Conservation (phyloP, 2,888 invertebrate species). For the Cantharis rufa region DNA sequence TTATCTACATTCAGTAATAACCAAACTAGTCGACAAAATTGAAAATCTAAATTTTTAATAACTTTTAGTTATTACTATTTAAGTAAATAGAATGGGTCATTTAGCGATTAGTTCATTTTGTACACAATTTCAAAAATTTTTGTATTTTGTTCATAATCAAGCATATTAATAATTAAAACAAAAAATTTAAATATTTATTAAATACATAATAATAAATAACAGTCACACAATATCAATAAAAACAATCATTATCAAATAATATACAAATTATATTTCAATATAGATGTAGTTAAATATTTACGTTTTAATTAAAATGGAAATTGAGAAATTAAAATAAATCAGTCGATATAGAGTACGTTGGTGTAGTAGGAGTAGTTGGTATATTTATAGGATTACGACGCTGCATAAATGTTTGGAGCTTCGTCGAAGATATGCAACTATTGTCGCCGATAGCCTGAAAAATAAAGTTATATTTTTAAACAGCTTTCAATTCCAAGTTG, state of each 20-base stretch:
- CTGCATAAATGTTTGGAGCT: constrained; percentile 54
- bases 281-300: constrained; percentile 3
- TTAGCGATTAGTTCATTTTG: no score
- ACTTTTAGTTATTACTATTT: no score
- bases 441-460: neutral
- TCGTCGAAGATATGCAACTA: constrained; percentile 47
- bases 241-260: constrained; percentile 14
- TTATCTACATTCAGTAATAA: no score
- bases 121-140: no score
- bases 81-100: no score
- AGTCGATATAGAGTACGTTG: constrained; percentile 33
- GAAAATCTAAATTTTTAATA: no score
- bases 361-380: constrained; percentile 27
- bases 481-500: neutral
- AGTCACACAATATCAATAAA: constrained; percentile 27
- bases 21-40: no score
- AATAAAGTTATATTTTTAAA: neutral
- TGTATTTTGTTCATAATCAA: neutral
- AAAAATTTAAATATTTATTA: constrained; percentile 14
- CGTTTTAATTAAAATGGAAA: neutral
- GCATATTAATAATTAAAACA: neutral
- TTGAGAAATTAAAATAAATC: constrained; percentile 5
- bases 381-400: constrained; percentile 46
- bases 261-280: constrained; percentile 12
- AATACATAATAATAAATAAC: constrained; percentile 30